Evolutionary conservation across 2,797 vertebrate species (phyloP).

Genomic region (Darevskia nairensis): DNA sequence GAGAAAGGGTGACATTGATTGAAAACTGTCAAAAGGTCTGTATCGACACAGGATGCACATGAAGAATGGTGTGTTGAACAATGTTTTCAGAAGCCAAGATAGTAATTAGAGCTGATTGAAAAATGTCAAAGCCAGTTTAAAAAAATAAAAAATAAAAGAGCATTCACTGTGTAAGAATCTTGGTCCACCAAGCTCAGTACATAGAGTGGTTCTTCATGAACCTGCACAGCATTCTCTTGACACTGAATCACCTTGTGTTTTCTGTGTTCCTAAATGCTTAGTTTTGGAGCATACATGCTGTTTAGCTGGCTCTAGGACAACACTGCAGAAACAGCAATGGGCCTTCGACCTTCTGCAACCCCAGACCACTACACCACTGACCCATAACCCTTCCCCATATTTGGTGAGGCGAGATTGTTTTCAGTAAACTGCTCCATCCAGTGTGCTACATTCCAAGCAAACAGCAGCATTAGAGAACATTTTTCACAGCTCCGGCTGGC

Average conservation of each 20-base stretch:
- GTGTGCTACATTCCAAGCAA: background rate
- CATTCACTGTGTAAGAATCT: background rate
- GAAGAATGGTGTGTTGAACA: background rate
- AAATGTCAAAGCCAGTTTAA: background rate
- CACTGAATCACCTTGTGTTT: no score
- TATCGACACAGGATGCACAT: background rate
- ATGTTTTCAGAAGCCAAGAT: background rate
- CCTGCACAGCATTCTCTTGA: no score
- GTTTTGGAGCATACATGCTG: no score
- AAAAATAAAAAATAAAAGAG: no score
- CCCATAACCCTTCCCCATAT: background rate
- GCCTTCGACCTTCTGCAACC: no score
- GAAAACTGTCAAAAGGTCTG: constrained; percentile 21
- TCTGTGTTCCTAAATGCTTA: no score
- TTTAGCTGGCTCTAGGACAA: no score
- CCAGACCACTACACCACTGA: no score
- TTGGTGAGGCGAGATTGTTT: background rate
- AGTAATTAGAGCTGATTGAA: constrained; percentile 1
- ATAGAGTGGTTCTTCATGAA: no score
- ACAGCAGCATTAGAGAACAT: no score
- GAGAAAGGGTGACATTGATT: background rate
- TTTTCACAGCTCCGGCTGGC: background rate
- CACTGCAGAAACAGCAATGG: no score
- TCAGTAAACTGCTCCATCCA: background rate
- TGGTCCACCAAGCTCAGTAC: background rate